Evolutionary conservation across 2,888 invertebrate species (phyloP).

Genomic region (Pseudococcus viburni): DNA sequence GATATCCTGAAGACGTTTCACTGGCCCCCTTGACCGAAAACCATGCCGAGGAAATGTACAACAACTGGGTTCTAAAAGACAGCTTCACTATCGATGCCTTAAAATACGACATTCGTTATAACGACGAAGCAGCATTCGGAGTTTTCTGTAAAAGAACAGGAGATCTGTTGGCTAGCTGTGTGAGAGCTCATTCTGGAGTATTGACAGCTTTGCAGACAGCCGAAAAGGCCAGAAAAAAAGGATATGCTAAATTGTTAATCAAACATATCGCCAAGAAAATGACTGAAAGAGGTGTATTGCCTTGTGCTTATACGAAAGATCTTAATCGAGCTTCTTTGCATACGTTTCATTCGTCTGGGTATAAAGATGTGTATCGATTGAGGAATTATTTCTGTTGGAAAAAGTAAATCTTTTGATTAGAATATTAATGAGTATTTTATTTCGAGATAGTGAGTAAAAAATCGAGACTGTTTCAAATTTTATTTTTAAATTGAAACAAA

Average conservation of each 20-base stretch:
- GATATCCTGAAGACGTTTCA: background rate
- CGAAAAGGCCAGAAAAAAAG: constrained; percentile 26
- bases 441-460: no score
- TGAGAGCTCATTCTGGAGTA: background rate
- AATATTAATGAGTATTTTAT: no score
- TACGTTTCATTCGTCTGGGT: background rate
- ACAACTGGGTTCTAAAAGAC: background rate
- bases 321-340: background rate
- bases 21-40: background rate
- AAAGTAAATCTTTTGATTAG: no score
- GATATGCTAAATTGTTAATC: constrained; percentile 31
- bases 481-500: no score
- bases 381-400: background rate
- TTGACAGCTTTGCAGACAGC: constrained; percentile 21
- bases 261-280: background rate
- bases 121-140: background rate
- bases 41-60: background rate
- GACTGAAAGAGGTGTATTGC: background rate
- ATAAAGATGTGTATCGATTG: background rate
- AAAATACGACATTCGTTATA: background rate
- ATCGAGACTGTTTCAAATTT: no score
- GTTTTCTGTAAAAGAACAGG: constrained; percentile 27
- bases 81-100: background rate
- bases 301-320: background rate
- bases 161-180: background rate